Evolutionary conservation across 2,888 invertebrate species (phyloP).

Genomic region (Lacanobia oleracea): DNA sequence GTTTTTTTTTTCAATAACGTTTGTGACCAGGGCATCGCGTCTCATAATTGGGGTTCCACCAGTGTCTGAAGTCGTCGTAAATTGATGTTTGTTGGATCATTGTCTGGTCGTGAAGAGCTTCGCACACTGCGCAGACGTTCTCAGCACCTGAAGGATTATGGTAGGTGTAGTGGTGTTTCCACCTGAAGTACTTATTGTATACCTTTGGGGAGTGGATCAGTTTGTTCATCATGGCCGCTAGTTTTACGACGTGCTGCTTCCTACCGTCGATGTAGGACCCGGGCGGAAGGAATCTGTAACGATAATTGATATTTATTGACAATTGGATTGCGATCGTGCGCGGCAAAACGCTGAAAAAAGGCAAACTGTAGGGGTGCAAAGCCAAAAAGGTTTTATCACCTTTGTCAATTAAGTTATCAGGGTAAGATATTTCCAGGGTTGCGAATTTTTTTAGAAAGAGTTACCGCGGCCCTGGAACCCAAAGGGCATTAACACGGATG

Average conservation of each 20-base stretch:
- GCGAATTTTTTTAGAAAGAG: too few species aligned
- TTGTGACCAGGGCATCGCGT: constrained; percentile 47
- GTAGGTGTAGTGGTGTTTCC: constrained; percentile 77
- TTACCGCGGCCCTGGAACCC: too few species aligned
- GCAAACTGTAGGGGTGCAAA: too few species aligned
- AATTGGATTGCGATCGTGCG: too few species aligned
- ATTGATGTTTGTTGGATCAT: constrained; percentile 63
- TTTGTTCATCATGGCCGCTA: constrained; percentile 75
- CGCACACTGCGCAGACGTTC: constrained; percentile 80
- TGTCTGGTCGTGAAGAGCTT: constrained; percentile 74
- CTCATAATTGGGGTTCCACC: constrained; percentile 78
- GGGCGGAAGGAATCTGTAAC: constrained; percentile 84
- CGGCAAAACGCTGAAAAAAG: too few species aligned
- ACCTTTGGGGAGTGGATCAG: constrained; percentile 71
- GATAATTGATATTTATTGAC: neutral
- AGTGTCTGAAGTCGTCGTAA: constrained; percentile 77
- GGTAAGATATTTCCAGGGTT: too few species aligned
- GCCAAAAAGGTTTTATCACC: too few species aligned
- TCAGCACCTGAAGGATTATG: constrained; percentile 67
- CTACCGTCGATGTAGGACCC: constrained; percentile 81
- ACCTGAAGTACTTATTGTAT: constrained; percentile 77
- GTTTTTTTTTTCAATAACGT: neutral
- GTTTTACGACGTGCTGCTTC: constrained; percentile 59
- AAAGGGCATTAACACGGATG: too few species aligned
- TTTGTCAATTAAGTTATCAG: too few species aligned